Percentiles rank a stretch among this genome's conserved stretches.
phyloP scores from a whole-genome alignment of 2,888 invertebrate genomes.

The Caenorhabditis uteleia region DNA sequence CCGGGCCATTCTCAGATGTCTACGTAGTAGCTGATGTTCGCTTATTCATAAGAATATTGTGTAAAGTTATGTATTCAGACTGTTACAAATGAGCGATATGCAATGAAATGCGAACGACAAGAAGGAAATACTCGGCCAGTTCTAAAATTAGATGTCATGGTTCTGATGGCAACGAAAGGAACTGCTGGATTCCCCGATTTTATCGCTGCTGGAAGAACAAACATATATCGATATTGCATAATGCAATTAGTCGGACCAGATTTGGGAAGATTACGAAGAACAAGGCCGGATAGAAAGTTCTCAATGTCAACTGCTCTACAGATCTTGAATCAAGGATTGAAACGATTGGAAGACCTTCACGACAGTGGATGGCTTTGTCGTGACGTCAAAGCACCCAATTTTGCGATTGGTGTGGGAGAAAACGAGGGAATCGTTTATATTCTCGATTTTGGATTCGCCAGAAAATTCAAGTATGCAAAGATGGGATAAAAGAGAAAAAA shows the following conservation, averaged over 20 bases:
- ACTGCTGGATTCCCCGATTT: conserved; percentile 55
- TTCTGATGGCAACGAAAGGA: conserved; percentile 49
- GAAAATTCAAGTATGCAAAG: conserved; percentile 48
- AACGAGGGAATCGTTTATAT: conserved; percentile 53
- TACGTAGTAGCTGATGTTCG: conserved; percentile 48
- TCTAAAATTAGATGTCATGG: conserved; percentile 59
- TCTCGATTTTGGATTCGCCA: conserved; percentile 64
- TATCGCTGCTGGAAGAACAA: conserved; percentile 52
- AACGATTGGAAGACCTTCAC: conserved; percentile 58
- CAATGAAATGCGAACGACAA: conserved; percentile 61
- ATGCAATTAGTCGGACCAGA: conserved; percentile 64
- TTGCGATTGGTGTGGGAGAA: conserved; percentile 56
- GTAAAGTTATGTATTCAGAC: conserved; percentile 11
- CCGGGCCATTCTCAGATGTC: conserved; percentile 63
- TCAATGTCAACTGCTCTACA: conserved; percentile 53
- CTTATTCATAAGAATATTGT: not conserved
- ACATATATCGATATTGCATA: conserved; percentile 55
- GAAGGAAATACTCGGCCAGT: conserved; percentile 54
- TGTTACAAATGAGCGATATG: conserved; percentile 41
- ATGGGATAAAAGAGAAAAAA: not conserved
- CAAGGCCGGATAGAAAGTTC: conserved; percentile 54
- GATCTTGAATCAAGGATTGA: conserved; percentile 52
- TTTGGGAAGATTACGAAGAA: conserved; percentile 54
- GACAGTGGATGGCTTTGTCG: conserved; percentile 55
- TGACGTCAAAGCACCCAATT: conserved; percentile 65